Conservation (phyloP, 2,113 vertebrate species). For the Scolopax mira region DNA sequence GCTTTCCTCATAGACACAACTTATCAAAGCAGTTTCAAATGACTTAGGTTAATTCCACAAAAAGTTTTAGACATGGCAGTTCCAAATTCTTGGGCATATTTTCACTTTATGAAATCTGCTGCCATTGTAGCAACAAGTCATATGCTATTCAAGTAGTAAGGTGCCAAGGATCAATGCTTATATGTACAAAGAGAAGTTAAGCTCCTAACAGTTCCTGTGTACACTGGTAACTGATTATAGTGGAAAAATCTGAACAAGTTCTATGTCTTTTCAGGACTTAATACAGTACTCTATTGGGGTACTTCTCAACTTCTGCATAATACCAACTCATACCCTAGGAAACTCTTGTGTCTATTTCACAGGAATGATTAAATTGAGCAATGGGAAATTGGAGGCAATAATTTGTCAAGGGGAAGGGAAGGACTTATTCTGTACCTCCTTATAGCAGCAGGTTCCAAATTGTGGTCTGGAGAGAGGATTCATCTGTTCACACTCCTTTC, state of each 20-base stretch:
- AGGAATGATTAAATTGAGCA: neutral
- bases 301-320: neutral
- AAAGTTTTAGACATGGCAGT: neutral
- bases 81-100: neutral
- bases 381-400: neutral
- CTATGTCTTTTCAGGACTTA: neutral
- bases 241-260: neutral
- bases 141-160: neutral
- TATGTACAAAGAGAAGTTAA: neutral
- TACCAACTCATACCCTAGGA: neutral
- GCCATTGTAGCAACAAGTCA: too few species aligned
- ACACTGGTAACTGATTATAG: neutral
- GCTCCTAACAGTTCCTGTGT: neutral
- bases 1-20: neutral
- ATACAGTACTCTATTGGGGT: neutral
- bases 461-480: neutral
- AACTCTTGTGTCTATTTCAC: neutral
- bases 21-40: neutral
- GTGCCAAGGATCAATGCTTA: neutral
- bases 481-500: neutral
- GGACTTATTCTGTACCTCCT: neutral
- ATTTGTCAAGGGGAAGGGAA: neutral
- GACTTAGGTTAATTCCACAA: neutral
- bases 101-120: neutral
- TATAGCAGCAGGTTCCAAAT: neutral